Evolutionary conservation across 2,888 invertebrate genomes (phyloP).

Genomic region (Caenorhabditis imperialis): DNA sequence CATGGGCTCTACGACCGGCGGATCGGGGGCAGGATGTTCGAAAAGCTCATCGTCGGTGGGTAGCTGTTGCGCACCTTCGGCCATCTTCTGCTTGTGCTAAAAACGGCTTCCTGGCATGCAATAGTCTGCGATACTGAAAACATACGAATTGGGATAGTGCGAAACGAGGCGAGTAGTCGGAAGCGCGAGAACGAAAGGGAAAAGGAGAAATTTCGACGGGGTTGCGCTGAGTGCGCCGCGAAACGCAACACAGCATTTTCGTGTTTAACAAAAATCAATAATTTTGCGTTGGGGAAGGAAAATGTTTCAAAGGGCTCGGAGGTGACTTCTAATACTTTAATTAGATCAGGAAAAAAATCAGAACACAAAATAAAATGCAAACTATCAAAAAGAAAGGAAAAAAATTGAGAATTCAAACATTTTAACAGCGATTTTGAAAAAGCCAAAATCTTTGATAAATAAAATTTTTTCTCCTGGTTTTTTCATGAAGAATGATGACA

Average conservation of each 20-base stretch:
- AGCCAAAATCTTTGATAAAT: background rate
- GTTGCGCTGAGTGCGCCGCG: no score
- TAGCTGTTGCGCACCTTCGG: conserved; percentile 21
- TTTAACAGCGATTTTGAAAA: conserved; percentile 11
- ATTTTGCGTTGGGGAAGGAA: background rate
- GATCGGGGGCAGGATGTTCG: conserved; percentile 2
- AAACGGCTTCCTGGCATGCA: conserved; percentile 24
- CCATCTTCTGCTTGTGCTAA: conserved; percentile 25
- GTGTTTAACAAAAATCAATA: background rate
- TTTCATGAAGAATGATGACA: background rate
- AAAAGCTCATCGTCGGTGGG: conserved; percentile 27
- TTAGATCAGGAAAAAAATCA: conserved; percentile 9
- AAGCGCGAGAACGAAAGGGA: no score
- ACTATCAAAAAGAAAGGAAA: background rate
- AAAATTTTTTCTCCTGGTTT: background rate
- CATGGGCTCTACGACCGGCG: background rate
- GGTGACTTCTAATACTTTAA: no score
- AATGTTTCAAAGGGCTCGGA: conserved; percentile 1
- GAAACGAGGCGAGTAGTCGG: no score
- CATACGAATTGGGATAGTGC: no score
- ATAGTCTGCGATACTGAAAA: conserved; percentile 25
- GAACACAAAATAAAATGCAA: background rate
- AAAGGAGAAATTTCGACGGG: background rate
- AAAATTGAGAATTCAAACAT: background rate
- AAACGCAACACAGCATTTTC: conserved; percentile 6